Conservation (phyloP, 2,888 invertebrate species). For the Tromatobia lineatoria region DNA sequence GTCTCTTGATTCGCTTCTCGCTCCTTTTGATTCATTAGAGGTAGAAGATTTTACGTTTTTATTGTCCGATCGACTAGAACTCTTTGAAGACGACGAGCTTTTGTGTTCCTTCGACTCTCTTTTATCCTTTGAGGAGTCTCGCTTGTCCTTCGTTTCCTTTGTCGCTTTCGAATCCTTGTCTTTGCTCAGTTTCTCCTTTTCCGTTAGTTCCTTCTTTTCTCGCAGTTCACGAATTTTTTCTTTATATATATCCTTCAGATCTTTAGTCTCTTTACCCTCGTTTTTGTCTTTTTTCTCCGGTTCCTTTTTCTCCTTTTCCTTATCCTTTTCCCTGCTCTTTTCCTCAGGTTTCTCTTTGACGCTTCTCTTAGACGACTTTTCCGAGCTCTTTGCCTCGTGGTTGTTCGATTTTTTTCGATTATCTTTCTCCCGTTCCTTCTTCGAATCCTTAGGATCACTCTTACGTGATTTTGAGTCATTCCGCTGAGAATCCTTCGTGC, state of each 20-base stretch:
- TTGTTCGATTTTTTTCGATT: slow-evolving; percentile 5
- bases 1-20: slow-evolving; percentile 73
- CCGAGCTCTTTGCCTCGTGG: slow-evolving; percentile 9
- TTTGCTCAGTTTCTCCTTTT: slow-evolving; percentile 81
- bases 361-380: slow-evolving; percentile 45
- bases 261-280: slow-evolving; percentile 78
- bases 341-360: slow-evolving; percentile 55
- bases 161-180: slow-evolving; percentile 77
- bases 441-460: slow-evolving; percentile 66
- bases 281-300: slow-evolving; percentile 78
- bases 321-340: slow-evolving; percentile 70
- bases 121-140: slow-evolving; percentile 78
- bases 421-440: slow-evolving; percentile 54
- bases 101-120: slow-evolving; percentile 79
- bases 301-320: slow-evolving; percentile 72
- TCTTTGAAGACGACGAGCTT: slow-evolving; percentile 75
- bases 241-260: slow-evolving; percentile 84
- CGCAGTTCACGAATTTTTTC: slow-evolving; percentile 84
- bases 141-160: slow-evolving; percentile 76
- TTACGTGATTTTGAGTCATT: slow-evolving; percentile 70
- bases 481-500: slow-evolving; percentile 75
- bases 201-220: slow-evolving; percentile 83
- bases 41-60: slow-evolving; percentile 73
- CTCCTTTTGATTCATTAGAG: slow-evolving; percentile 61
- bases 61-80: slow-evolving; percentile 77